A percentile compares a stretch with the other conserved stretches of the same genome.
These are phyloP conservation scores for Brachionus angularis DNA, from an alignment of 1,140 invertebrate species.

Conservation along the genomic window DNA sequence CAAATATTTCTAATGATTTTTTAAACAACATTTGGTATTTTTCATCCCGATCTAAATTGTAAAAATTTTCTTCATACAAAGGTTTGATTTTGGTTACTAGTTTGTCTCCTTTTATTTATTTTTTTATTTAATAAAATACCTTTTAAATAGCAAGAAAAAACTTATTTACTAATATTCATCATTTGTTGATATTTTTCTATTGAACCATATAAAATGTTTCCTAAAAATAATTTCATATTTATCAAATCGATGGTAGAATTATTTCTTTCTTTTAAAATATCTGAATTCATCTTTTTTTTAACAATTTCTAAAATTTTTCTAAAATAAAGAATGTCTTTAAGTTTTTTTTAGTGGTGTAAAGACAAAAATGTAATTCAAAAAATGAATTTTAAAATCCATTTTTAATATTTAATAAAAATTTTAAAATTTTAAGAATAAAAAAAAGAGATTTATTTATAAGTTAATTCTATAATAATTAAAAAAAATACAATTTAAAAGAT, in stretches of 20 bases:
- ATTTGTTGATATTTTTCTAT: not conserved
- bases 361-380: too few relatives aligned
- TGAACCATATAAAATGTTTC: not conserved
- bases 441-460: too few relatives aligned
- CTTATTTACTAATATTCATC: slow-evolving; percentile 15
- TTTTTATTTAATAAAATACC: not conserved
- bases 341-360: too few relatives aligned
- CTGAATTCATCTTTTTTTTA: slow-evolving; percentile 25
- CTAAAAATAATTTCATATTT: slow-evolving; percentile 18
- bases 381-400: too few relatives aligned
- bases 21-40: slow-evolving; percentile 31
- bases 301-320: not conserved
- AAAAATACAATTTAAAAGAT: not conserved
- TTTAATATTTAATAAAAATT: too few relatives aligned
- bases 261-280: slow-evolving; percentile 22
- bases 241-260: slow-evolving; percentile 1
- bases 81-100: slow-evolving; percentile 26
- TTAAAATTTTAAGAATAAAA: too few relatives aligned
- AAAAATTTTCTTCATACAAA: slow-evolving; percentile 36
- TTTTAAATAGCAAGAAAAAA: too few relatives aligned
- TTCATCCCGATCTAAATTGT: slow-evolving; percentile 37
- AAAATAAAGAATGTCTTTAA: too few relatives aligned
- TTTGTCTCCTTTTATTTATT: not conserved
- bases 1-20: slow-evolving; percentile 24
- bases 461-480: not conserved